Evolutionary conservation across 2,797 vertebrate species (phyloP), one percentile per base, ranked within the genome.

Genomic region (Petrocephalus schoutedeni): DNA sequence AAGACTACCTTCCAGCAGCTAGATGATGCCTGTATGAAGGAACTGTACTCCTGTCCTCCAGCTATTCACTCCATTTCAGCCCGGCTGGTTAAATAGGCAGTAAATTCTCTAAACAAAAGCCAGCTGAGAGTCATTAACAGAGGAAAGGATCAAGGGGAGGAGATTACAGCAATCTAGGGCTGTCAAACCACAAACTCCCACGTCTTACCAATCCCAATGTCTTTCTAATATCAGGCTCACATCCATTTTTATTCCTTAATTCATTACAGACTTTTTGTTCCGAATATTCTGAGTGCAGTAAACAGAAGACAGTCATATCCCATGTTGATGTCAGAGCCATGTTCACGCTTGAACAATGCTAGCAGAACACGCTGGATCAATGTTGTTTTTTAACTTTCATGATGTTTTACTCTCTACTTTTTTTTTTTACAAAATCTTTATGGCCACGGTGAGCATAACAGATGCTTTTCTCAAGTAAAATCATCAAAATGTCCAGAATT

Each of bases 91-190:
- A 85, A 54, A 85, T 54, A 54, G 28, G 83, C 12, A 54, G 49
- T 85, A 54, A 57, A 85, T 85, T 54, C 51, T 54, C 21, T 28
- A 57, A 85, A 85, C 21, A 57, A 28, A 57, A 85, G 53, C 83
- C 83, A 85, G 53, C 83, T 57, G 83, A 85, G 83, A 32, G 53
- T 85, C 83, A 85, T 85, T 85, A 85, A 23, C 21, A 57, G 83
- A 54, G 23, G 51, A 85, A 85, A 2, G 12, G 83, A 28, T 85
- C 83, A 85, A 54, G 53, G 49, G 80, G 49, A 53, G 83, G 49
- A 56, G 23, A 85, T 85, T 51, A 85, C 51, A 56, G 53, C 21
- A 57, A 51, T 56, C 53, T 54, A 16, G 49, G 83, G 53, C 83
- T 85, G 83, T 85, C 83, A 54, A 28, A 80, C 74, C 74, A 80